phyloP scores from a whole-genome alignment of 1,140 invertebrate genomes.

The Dinoponera quadriceps region DNA sequence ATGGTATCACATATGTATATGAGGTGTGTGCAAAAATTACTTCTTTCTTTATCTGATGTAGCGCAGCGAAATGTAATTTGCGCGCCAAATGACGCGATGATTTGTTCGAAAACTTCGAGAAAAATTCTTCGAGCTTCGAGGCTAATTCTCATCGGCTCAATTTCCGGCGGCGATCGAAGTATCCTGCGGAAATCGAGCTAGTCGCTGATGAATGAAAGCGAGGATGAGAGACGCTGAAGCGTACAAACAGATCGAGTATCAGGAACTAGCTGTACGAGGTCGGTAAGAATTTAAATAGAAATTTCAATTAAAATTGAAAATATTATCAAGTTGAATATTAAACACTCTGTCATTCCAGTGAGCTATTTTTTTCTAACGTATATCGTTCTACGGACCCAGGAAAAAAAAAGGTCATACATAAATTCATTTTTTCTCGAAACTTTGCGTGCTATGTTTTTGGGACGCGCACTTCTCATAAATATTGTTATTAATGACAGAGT shows the following conservation, averaged over 20 bases:
- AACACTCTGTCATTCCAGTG: too few species aligned
- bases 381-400: too few species aligned
- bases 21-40: too few species aligned
- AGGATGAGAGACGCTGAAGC: background rate
- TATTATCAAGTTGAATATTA: too few species aligned
- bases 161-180: slow-evolving; percentile 23
- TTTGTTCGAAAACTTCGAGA: background rate
- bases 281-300: background rate
- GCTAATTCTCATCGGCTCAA: slow-evolving; percentile 9
- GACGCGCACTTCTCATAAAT: background rate
- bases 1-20: too few species aligned
- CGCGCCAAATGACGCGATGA: background rate
- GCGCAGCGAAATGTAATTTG: background rate
- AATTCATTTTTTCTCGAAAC: background rate
- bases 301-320: background rate
- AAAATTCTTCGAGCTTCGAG: background rate
- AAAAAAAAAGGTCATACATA: too few species aligned
- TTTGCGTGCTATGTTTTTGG: too few species aligned
- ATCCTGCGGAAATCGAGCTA: slow-evolving; percentile 39
- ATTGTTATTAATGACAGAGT: background rate
- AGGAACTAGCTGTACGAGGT: background rate
- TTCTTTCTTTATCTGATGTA: background rate
- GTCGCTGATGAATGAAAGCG: too few species aligned
- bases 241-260: background rate
- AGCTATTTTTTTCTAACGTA: background rate